These are phyloP conservation scores for Oreohelix idahoensis DNA, from an alignment of 1,140 invertebrate species.

Conservation along the genomic window DNA sequence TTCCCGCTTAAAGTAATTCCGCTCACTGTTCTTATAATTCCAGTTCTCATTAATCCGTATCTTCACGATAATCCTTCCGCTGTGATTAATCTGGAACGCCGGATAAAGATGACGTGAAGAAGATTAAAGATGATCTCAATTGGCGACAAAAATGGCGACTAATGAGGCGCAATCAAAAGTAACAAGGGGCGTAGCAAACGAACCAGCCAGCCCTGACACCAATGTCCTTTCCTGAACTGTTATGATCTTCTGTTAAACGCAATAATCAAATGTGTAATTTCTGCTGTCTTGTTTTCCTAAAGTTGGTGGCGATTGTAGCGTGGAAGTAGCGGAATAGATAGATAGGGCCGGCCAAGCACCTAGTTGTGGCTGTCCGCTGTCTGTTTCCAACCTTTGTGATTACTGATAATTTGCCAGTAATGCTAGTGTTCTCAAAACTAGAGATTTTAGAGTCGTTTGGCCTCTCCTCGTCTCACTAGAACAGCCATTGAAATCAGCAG, in stretches of 20 bases:
- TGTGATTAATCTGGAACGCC: not conserved
- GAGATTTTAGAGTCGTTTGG: not conserved
- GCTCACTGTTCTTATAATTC: not conserved
- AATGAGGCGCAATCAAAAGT: conserved; percentile 2
- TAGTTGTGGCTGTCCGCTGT: not conserved
- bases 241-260: not conserved
- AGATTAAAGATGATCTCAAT: conserved; percentile 6
- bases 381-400: not conserved
- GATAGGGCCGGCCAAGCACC: conserved; percentile 2
- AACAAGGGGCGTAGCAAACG: not conserved
- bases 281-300: not conserved
- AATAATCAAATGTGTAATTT: conserved; percentile 3
- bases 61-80: not conserved
- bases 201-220: not conserved
- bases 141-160: not conserved
- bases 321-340: not conserved
- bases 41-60: not conserved
- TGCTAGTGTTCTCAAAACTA: not conserved
- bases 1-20: not conserved
- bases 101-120: not conserved
- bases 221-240: not conserved
- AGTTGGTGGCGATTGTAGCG: not conserved
- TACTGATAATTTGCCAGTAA: conserved; percentile 8
- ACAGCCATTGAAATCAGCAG: not conserved
- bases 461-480: not conserved